Conservation (phyloP, 1,140 invertebrate genomes). For the Drosophila ficusphila region DNA sequence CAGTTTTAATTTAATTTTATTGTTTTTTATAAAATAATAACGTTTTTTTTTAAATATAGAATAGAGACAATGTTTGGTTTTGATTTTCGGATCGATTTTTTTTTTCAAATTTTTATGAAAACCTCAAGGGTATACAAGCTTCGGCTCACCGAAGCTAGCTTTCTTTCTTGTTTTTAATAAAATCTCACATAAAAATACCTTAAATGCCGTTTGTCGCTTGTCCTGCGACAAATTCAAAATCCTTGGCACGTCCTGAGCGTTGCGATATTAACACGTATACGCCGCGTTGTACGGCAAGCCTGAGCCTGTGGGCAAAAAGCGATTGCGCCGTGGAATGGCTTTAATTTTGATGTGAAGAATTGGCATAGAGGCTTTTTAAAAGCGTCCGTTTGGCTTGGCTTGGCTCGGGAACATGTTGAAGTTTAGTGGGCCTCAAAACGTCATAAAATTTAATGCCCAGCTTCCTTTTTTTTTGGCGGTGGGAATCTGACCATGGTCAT, state of each 20-base stretch:
- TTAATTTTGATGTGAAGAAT: constrained; percentile 70
- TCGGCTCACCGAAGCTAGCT: no score
- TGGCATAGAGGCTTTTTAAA: constrained; percentile 52
- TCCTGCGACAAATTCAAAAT: constrained; percentile 49
- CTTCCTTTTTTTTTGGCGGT: background rate
- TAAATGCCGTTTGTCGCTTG: constrained; percentile 49
- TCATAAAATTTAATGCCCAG: constrained; percentile 73
- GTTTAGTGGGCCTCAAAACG: constrained; percentile 72
- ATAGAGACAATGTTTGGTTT: no score
- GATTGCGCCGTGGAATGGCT: constrained; percentile 48
- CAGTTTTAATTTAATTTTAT: no score
- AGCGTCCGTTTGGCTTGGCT: constrained; percentile 31
- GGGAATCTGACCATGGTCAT: constrained; percentile 60
- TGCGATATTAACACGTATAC: constrained; percentile 75
- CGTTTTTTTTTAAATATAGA: no score
- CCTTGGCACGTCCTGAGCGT: constrained; percentile 62
- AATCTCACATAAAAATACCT: constrained; percentile 71
- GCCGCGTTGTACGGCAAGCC: constrained; percentile 16
- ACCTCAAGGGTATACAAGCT: no score
- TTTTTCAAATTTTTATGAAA: no score
- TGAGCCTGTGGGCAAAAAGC: constrained; percentile 1
- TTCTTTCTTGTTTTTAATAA: constrained; percentile 76
- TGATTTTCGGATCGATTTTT: no score
- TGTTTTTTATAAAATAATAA: no score
- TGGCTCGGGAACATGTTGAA: constrained; percentile 61